Evolutionary conservation across 2,888 invertebrate genomes (phyloP).

Genomic region (Bugula neritina): DNA sequence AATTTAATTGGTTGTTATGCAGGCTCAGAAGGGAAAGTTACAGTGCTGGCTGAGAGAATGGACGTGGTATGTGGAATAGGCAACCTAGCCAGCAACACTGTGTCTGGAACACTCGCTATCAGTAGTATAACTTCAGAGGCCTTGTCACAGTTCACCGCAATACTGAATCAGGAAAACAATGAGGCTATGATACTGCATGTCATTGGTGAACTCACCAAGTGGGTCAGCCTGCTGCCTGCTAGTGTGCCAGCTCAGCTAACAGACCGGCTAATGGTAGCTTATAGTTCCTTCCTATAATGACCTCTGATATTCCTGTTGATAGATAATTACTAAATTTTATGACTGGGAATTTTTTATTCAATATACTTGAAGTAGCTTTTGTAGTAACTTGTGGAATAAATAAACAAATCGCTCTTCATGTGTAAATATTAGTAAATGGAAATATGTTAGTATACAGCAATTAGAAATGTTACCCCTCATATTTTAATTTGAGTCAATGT

Average conservation of each 20-base stretch:
- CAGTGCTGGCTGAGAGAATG: constrained; percentile 79
- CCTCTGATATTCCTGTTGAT: too few species aligned
- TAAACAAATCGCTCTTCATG: too few species aligned
- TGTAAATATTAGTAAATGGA: too few species aligned
- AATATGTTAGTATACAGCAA: too few species aligned
- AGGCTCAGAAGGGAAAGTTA: constrained; percentile 81
- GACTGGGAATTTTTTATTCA: too few species aligned
- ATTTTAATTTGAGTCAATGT: too few species aligned
- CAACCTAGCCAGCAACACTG: constrained; percentile 66
- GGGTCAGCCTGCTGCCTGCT: neutral
- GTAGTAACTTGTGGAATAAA: too few species aligned
- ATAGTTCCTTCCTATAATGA: too few species aligned
- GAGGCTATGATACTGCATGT: constrained; percentile 9
- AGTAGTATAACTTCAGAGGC: constrained; percentile 41
- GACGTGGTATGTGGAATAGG: constrained; percentile 72
- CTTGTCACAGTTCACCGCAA: constrained; percentile 3
- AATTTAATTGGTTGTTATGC: too few species aligned
- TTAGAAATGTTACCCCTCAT: too few species aligned
- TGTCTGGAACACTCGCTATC: constrained; percentile 59
- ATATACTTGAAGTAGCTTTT: too few species aligned
- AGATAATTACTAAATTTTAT: too few species aligned
- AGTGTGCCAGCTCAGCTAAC: neutral
- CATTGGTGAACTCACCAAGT: constrained; percentile 13
- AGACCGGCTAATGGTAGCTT: constrained; percentile 2
- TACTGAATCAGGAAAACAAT: constrained; percentile 7